Percentiles rank a stretch among this genome's conserved stretches.
Conservation (phyloP, 2,888 invertebrate species). For the Dinocampus coccinellae region DNA sequence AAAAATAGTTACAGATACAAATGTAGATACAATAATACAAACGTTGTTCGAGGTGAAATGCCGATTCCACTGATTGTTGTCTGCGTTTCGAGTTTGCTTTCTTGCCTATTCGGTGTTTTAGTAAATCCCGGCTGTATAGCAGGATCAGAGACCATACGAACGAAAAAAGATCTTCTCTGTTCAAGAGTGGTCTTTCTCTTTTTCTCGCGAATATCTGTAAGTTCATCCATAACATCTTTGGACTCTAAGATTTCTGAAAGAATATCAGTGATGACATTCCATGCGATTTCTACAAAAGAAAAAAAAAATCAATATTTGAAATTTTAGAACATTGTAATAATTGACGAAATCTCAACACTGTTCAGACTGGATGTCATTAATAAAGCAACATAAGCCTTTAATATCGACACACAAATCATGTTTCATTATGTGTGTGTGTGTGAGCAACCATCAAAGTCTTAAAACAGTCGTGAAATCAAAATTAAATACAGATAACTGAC, state of each 20-base stretch:
- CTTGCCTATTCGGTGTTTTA: conserved; percentile 65
- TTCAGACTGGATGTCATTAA: no score
- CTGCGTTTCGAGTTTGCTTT: conserved; percentile 62
- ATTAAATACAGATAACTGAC: conserved; percentile 67
- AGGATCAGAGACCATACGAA: conserved; percentile 97
- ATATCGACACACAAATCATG: no score
- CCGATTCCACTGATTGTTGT: conserved; percentile 62
- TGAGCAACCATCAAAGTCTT: no score
- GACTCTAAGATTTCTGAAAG: conserved; percentile 85
- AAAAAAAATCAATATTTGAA: not conserved
- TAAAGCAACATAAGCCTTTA: no score
- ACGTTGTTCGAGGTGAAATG: conserved; percentile 57
- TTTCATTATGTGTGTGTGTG: no score
- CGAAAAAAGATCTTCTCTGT: conserved; percentile 95
- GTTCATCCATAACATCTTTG: conserved; percentile 77
- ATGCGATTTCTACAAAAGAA: conserved; percentile 78
- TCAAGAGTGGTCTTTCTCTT: conserved; percentile 86
- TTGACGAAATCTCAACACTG: no score
- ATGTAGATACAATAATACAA: conserved; percentile 37
- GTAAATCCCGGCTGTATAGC: conserved; percentile 77
- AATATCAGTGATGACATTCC: conserved; percentile 86
- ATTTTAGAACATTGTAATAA: no score
- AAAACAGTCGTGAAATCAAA: no score
- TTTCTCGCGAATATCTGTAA: conserved; percentile 81
- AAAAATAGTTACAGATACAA: not conserved